Base-by-base conservation (phyloP, 2,888 invertebrate species). In the Stratiomys singularior region DNA sequence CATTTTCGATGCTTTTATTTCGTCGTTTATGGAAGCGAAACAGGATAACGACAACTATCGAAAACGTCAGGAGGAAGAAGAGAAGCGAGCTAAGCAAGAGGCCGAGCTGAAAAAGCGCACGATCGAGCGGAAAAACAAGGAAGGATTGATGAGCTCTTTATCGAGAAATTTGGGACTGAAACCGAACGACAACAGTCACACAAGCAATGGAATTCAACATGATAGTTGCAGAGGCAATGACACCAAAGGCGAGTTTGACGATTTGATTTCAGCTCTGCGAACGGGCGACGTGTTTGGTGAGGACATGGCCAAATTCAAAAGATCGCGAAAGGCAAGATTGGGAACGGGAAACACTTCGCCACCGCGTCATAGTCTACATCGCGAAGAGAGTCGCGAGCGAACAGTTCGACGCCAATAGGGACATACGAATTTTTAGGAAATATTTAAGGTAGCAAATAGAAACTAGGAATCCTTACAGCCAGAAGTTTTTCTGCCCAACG, bases 211-310 rank as follows among this genome's bases (percentile, higher is more conserved):
- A 0, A 78, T 78, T 30, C 72, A 74, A n/a, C 37, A 52, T n/a
- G 67, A 58, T 28, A 71, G 67, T 66, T 60, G 58, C n/a, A 80
- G 80, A 47, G 79, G 80, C 0, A 88, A 89, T 82, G 90, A 89
- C 83, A 92, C 90, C 78, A 93, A 96, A 84, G 96, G 97, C 9
- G 98, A 98, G 88, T 98, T 98, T 87, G 98, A 98, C 84, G 98
- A 98, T 87, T 89, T 98, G 82, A 98, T 98, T 85, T 97, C 97
- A 0, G 98, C 98, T 0, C 87, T 98, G 74, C 88, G 97, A 79
- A 97, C 98, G 0, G 98, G 98, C 0, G 97, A 97, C 84, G 97
- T 97, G 0, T 98, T 97, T 84, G 96, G 97, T 0, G 97, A 97
- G 84, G 97, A 97, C 85, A 95, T 97, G 83, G 96, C 96, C 76